Conservation (phyloP, 2,797 vertebrate genomes). For the Perodicticus potto region DNA sequence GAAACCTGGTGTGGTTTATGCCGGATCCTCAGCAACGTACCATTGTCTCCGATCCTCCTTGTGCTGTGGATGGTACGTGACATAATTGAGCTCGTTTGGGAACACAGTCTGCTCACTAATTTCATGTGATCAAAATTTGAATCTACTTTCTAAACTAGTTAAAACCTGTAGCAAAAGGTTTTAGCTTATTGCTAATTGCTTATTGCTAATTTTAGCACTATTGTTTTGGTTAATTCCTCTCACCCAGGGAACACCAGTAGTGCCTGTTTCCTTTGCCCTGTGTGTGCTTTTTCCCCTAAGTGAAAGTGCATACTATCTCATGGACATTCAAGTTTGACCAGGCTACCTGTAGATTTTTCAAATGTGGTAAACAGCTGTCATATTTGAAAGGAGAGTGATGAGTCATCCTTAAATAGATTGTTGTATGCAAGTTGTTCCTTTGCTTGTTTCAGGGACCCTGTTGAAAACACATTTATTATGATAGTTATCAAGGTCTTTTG, state of each 20-base stretch:
- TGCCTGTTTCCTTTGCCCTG: slow-evolving; percentile 73
- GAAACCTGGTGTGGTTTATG: not conserved
- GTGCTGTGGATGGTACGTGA: not conserved
- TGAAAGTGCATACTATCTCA: slow-evolving; percentile 45
- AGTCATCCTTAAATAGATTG: not conserved
- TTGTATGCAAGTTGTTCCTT: not conserved
- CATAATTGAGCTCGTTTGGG: not conserved
- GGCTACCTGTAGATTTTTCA: slow-evolving; percentile 54
- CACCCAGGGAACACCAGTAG: slow-evolving; percentile 58
- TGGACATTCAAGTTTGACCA: slow-evolving; percentile 48
- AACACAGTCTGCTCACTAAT: not conserved
- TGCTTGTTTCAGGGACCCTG: not conserved
- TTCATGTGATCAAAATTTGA: slow-evolving; percentile 37
- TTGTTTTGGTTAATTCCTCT: slow-evolving; percentile 78
- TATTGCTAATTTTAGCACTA: too few relatives aligned
- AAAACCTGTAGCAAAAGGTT: slow-evolving; percentile 78
- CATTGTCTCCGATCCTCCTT: not conserved
- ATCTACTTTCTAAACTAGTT: slow-evolving; percentile 75
- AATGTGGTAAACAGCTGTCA: slow-evolving; percentile 60
- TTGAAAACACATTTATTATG: not conserved
- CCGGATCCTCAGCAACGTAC: rapidly evolving
- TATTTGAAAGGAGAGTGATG: slow-evolving; percentile 29
- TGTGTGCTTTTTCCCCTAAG: slow-evolving; percentile 60
- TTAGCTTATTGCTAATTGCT: too few relatives aligned
- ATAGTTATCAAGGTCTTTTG: not conserved